These are phyloP conservation scores for Xiphophorus maculatus DNA, from an alignment of 2,113 vertebrate genomes.

Conservation along the genomic window DNA sequence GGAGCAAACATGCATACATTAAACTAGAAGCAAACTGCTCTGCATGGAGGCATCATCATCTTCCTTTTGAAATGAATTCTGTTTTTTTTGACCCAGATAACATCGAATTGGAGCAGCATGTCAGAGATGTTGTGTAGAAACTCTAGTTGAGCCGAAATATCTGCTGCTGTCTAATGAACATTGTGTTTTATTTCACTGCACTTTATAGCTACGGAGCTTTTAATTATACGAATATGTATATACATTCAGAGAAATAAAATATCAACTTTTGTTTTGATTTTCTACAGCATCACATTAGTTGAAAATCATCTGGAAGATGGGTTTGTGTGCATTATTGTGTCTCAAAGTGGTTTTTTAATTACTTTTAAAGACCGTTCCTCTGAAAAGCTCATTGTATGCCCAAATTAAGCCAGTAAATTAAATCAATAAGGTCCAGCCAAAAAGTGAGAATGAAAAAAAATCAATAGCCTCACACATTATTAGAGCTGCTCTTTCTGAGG, in stretches of 20 bases:
- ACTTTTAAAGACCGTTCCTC: background rate
- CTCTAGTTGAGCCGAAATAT: too few species aligned
- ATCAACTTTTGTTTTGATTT: background rate
- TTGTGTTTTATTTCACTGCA: too few species aligned
- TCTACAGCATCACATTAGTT: background rate
- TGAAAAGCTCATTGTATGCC: background rate
- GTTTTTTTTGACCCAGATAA: too few species aligned
- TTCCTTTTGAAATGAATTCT: too few species aligned
- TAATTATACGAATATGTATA: too few species aligned
- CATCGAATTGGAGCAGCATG: too few species aligned
- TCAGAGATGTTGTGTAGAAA: too few species aligned
- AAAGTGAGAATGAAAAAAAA: background rate
- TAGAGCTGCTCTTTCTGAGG: background rate
- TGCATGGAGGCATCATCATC: too few species aligned
- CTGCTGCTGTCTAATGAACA: too few species aligned
- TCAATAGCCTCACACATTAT: background rate
- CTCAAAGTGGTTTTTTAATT: background rate
- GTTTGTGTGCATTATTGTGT: background rate
- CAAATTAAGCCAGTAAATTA: background rate
- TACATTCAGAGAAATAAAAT: background rate
- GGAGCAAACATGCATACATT: too few species aligned
- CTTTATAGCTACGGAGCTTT: too few species aligned
- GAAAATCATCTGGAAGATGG: background rate
- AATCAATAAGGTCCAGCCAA: background rate
- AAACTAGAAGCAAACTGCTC: too few species aligned